phyloP scores from a whole-genome alignment of 2,797 vertebrate genomes.

The Uromys caudimaculatus region DNA sequence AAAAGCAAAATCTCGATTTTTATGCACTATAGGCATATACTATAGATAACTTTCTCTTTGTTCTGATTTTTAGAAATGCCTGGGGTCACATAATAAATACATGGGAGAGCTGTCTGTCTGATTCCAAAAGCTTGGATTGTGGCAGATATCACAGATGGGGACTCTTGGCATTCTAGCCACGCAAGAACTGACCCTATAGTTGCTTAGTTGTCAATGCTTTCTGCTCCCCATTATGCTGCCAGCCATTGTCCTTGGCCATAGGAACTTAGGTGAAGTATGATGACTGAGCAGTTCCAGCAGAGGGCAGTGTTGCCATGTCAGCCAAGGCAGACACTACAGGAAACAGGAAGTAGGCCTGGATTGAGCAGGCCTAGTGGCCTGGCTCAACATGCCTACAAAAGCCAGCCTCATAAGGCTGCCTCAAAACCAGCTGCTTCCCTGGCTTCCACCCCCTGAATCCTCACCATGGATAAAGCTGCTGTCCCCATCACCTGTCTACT shows the following conservation, averaged over 20 bases:
- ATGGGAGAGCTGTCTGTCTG: neutral
- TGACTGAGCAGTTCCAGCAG: conserved; percentile 64
- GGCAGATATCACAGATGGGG: neutral
- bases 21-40: neutral
- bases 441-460: neutral
- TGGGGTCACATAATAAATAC: neutral
- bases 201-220: neutral
- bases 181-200: neutral
- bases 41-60: neutral
- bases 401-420: neutral
- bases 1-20: neutral
- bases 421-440: conserved; percentile 51
- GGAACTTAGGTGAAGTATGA: conserved; percentile 20
- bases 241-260: conserved; percentile 40
- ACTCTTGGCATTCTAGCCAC: neutral
- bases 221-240: neutral
- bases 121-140: neutral
- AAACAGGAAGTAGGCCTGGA: conserved; percentile 37
- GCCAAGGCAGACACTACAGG: conserved; percentile 51
- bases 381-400: neutral
- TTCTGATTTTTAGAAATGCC: conserved; percentile 13
- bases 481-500: conserved; percentile 25
- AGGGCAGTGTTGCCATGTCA: conserved; percentile 82
- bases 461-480: neutral
- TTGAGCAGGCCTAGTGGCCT: neutral